Percentiles rank a stretch among this genome's conserved stretches.
These are phyloP conservation scores for Adelosebastes latens DNA, from an alignment of 2,797 vertebrate genomes.

Conservation along the genomic window DNA sequence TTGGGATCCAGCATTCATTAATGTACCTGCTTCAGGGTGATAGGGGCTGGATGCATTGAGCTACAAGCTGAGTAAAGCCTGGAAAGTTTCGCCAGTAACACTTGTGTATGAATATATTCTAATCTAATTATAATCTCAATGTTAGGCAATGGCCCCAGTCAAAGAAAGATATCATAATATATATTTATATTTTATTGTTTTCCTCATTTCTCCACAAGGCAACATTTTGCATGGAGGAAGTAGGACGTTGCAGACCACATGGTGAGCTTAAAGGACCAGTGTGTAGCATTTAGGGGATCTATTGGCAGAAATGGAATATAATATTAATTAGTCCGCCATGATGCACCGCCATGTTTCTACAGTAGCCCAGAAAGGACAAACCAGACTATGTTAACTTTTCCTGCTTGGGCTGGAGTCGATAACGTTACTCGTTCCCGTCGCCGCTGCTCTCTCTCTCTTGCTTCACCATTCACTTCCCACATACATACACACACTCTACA, in stretches of 20 bases:
- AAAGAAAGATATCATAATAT: not conserved
- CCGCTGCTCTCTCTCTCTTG: no score
- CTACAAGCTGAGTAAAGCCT: not conserved
- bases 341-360: no score
- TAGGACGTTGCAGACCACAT: not conserved
- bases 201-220: not conserved
- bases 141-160: not conserved
- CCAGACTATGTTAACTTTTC: no score
- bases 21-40: not conserved
- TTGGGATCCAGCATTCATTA: not conserved
- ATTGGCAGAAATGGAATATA: no score
- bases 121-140: not conserved
- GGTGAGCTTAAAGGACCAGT: not conserved
- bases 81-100: not conserved
- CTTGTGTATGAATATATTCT: not conserved
- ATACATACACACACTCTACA: no score
- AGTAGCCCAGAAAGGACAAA: no score
- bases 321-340: no score
- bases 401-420: no score
- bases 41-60: not conserved
- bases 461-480: no score
- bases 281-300: no score
- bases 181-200: no score
- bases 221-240: not conserved
- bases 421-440: no score